phyloP scores from a whole-genome alignment of 2,113 vertebrate species.

The Mungos mungo region DNA sequence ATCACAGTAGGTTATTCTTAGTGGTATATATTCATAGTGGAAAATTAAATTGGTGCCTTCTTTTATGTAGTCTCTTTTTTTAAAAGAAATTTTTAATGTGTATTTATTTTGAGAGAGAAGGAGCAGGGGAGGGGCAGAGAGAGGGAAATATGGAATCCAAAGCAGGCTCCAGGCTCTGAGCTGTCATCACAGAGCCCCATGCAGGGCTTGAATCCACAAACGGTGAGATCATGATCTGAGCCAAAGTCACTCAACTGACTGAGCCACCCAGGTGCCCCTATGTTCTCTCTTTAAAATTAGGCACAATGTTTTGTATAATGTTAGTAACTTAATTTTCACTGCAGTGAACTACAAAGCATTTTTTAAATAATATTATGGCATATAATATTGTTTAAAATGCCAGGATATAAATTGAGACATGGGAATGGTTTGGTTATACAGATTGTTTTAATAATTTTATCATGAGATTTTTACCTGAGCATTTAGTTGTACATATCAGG shows the following conservation, averaged over 20 bases:
- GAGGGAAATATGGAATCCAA: too few species aligned
- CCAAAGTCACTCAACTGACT: too few species aligned
- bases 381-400: not conserved
- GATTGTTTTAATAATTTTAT: slow-evolving; percentile 20
- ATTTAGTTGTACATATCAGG: not conserved
- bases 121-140: too few species aligned
- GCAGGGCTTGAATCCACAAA: too few species aligned
- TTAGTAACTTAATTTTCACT: slow-evolving; percentile 38
- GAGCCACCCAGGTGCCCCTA: too few species aligned
- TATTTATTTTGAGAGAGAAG: too few species aligned
- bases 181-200: too few species aligned
- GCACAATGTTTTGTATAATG: not conserved
- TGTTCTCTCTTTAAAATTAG: not conserved
- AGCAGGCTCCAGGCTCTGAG: too few species aligned
- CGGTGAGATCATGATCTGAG: too few species aligned
- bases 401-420: slow-evolving; percentile 33
- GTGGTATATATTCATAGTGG: not conserved
- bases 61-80: not conserved
- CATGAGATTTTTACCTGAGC: slow-evolving; percentile 2
- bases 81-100: too few species aligned
- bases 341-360: not conserved
- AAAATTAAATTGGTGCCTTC: not conserved
- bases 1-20: not conserved
- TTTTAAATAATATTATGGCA: slow-evolving; percentile 16
- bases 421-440: not conserved